Base-by-base conservation (phyloP, 2,797 vertebrate species). In the Miopithecus talapoin region DNA sequence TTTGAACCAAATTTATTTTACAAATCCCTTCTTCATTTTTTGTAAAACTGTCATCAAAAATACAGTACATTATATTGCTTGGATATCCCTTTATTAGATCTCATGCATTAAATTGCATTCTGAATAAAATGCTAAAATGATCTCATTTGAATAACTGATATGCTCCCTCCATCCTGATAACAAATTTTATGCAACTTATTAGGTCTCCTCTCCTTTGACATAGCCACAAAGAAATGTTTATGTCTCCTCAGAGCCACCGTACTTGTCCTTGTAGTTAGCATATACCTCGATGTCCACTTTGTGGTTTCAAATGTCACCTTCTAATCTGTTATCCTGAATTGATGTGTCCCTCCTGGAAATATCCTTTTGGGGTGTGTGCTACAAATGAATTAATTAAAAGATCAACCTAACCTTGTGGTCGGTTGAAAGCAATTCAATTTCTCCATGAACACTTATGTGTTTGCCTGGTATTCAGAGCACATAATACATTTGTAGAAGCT, bases 401-500 rank as follows among this genome's bases (percentile, higher is more conserved):
- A 33, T 28, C 53, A 78, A 50, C 33, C 88, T 80, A 72, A 57
- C 78, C 79, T 90, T 50, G 33, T 5, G 39, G 46, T 89, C 57
- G 92, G 0, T 0, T 55, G 26, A 91, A 59, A 91, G 91, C 50
- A 97, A 97, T 94, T 96, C 91, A 46, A n/a, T 79, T 89, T 95
- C 86, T 97, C 70, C 84, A 59, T 0, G 0, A 89, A 70, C 33
- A 1, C n/a, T 59, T 78, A n/a, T 8, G 11, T 50, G 28, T 64
- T 48, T 97, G 91, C 87, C 86, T 64, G 16, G 26, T 93, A 92
- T 94, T 97, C 93, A 85, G 43, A 76, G 96, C 89, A 95, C 93
- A 95, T 94, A 89, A 87, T 95, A 94, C 94, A 97, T 92, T 84
- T 4, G 4, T 95, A 93, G 59, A 97, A 97, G 93, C 72, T 22